Conservation (phyloP, 2,113 vertebrate species). For the Hippocampus guttulatus region DNA sequence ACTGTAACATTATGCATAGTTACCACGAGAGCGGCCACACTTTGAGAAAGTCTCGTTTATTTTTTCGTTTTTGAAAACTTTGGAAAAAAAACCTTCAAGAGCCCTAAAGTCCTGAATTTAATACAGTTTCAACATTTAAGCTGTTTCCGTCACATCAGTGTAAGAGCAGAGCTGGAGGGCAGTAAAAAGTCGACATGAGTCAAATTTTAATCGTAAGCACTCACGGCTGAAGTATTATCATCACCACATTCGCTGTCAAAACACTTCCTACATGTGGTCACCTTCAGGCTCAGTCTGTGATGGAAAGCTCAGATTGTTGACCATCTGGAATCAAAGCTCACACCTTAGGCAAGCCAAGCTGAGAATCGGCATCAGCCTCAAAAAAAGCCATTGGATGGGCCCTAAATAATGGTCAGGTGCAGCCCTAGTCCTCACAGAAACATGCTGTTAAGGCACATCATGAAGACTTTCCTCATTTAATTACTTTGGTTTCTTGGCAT, state of each 20-base stretch:
- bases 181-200: conserved; percentile 17
- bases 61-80: too few relatives aligned
- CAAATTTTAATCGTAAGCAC: conserved; percentile 24
- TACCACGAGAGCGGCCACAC: too few relatives aligned
- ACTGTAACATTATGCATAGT: too few relatives aligned
- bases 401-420: too few relatives aligned
- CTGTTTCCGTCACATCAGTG: too few relatives aligned
- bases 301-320: conserved; percentile 30
- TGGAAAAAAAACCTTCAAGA: not conserved
- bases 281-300: conserved; percentile 36
- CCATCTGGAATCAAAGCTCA: conserved; percentile 31
- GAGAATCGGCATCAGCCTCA: not conserved
- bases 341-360: conserved; percentile 12
- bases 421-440: too few relatives aligned
- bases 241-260: conserved; percentile 10
- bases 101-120: not conserved
- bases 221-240: conserved; percentile 26
- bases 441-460: too few relatives aligned
- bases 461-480: too few relatives aligned
- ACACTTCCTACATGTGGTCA: conserved; percentile 29
- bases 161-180: conserved; percentile 4
- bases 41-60: too few relatives aligned
- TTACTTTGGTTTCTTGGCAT: too few relatives aligned
- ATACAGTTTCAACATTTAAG: not conserved
- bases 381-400: too few relatives aligned